phyloP scores from a whole-genome alignment of 2,888 invertebrate genomes.

The Hirtodrosophila cameraria region DNA sequence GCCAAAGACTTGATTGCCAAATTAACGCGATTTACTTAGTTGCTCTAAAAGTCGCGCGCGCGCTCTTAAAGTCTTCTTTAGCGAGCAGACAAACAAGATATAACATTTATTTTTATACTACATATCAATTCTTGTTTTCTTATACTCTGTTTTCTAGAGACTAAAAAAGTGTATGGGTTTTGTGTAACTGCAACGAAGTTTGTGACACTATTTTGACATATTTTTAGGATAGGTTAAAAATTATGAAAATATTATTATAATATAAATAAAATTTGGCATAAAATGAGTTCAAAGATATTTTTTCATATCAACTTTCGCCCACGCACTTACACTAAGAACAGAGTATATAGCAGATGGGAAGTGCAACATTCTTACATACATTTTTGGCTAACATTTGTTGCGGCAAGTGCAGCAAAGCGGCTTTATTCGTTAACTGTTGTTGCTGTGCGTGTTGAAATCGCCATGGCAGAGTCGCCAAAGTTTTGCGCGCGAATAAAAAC shows the following conservation, averaged over 20 bases:
- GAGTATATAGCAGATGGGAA: no score
- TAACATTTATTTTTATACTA: conserved; percentile 8
- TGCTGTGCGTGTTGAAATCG: conserved; percentile 42
- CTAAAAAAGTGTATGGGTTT: no score
- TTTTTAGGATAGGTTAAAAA: no score
- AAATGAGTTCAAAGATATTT: no score
- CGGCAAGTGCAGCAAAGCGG: conserved; percentile 54
- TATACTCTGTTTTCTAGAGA: neutral
- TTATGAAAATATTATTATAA: no score
- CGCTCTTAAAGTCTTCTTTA: conserved; percentile 38
- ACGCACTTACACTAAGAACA: no score
- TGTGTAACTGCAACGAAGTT: no score
- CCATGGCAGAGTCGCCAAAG: conserved; percentile 12
- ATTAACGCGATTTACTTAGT: conserved; percentile 62
- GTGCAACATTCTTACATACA: no score
- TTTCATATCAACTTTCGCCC: no score
- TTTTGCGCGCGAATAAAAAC: conserved; percentile 48
- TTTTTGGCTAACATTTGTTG: conserved; percentile 27
- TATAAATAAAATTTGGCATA: no score
- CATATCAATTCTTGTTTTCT: neutral
- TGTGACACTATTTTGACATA: no score
- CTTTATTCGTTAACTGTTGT: conserved; percentile 24
- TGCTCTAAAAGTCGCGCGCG: conserved; percentile 46
- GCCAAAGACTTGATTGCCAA: conserved; percentile 57
- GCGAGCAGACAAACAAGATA: conserved; percentile 17